Base-by-base conservation (phyloP, 2,888 invertebrate species). In the Actias luna region DNA sequence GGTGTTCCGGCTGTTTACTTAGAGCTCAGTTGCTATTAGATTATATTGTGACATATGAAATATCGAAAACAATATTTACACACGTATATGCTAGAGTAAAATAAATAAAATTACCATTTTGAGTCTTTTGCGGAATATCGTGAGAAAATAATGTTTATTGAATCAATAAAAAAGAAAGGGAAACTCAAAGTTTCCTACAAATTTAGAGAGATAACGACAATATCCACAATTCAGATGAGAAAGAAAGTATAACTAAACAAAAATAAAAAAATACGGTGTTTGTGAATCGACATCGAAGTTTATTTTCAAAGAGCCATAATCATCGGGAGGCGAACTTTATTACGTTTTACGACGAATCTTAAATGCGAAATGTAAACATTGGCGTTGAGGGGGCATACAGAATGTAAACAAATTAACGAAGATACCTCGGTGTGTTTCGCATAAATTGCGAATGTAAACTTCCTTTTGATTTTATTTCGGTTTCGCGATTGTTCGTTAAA, bases 271-370 rank as follows among this genome's bases (percentile, higher is more conserved):
- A 16, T 59, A 72, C 79, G 67, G 72, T 79, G 81, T 83, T 84
- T 81, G 81, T 79, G 81, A 83, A 84, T 82, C 76, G 79, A 80
- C 82, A 79, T 76, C 79, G 73, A 78, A 87, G 87, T 89, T 88
- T 88, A 87, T 88, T 87, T 87, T 87, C 81, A 86, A 84, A 85
- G 84, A 83, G 81, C 82, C 81, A 85, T 88, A 87, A 89, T 90
- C 83, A 89, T 88, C 74, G 84, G 70, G 78, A 84, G 79, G 80
- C 80, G 79, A 86, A 86, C 76, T 89, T 91, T 89, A 91, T 85
- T 82, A 82, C 79, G 74, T 76, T 79, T 75, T 72, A 78, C 77
- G 81, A 82, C 73, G 74, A 81, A 80, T 78, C 75, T 82, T 78
- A 82, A 80, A 82, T 72, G 80, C 77, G 76, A 79, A 83, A 82